These are phyloP conservation scores for Sakesphorus luctuosus DNA, from an alignment of 2,113 vertebrate genomes.

Conservation along the genomic window DNA sequence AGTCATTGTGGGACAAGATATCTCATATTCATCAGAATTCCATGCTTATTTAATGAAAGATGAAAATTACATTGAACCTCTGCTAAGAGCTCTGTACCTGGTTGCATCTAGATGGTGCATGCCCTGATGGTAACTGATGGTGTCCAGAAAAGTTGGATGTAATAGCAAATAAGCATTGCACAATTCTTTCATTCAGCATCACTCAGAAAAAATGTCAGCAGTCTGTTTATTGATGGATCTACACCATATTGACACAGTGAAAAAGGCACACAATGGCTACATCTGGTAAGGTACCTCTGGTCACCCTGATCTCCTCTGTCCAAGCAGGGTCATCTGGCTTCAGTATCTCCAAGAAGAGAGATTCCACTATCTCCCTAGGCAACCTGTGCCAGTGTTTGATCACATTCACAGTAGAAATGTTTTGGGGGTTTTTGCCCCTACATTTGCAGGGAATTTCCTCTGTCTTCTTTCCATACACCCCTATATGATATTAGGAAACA, in stretches of 20 bases:
- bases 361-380: background rate
- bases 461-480: background rate
- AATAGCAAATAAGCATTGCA: background rate
- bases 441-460: background rate
- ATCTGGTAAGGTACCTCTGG: background rate
- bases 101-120: background rate
- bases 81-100: background rate
- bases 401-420: background rate
- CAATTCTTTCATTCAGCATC: background rate
- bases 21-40: background rate
- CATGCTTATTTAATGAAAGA: background rate
- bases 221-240: background rate
- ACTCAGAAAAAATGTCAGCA: background rate
- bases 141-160: background rate
- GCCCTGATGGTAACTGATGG: background rate
- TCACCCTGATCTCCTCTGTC: background rate
- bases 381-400: background rate
- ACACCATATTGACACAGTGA: background rate
- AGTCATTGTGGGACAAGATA: background rate
- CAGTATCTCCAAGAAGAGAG: background rate
- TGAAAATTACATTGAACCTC: background rate
- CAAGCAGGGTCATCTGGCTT: background rate
- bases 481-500: background rate
- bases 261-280: background rate
- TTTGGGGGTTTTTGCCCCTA: fast-evolving